These are phyloP conservation scores for Tragelaphus scriptus DNA, from an alignment of 2,113 vertebrate species.

Conservation along the genomic window DNA sequence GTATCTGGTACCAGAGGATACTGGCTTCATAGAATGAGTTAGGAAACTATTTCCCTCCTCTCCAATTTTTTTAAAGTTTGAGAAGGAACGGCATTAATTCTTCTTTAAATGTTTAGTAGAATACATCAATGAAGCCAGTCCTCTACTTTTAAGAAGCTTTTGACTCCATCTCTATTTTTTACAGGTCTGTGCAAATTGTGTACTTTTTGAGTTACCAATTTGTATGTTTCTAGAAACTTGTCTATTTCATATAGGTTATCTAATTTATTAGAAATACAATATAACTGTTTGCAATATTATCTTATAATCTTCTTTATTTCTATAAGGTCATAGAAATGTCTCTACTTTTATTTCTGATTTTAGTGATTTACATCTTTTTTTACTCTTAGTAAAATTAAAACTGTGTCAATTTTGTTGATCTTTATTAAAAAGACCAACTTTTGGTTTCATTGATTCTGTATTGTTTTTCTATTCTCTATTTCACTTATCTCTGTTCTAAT, in stretches of 20 bases:
- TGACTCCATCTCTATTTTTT: not conserved
- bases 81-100: not conserved
- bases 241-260: not conserved
- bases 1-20: not conserved
- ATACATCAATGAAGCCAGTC: not conserved
- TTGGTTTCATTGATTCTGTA: not conserved
- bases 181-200: not conserved
- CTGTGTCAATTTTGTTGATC: not conserved
- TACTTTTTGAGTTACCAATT: not conserved
- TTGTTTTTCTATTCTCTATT: conserved; percentile 7
- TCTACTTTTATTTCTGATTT: conserved; percentile 10
- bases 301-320: not conserved
- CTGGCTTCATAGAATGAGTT: not conserved
- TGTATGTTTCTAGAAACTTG: not conserved
- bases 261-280: not conserved
- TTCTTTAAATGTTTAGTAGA: not conserved
- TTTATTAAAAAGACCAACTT: not conserved
- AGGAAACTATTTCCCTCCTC: not conserved
- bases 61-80: not conserved
- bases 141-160: not conserved
- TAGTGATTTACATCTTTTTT: not conserved
- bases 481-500: conserved; percentile 12
- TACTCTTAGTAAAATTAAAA: not conserved
- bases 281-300: not conserved
- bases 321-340: not conserved